Percentiles rank a stretch among this genome's conserved stretches.
phyloP scores from a whole-genome alignment of 2,888 invertebrate species.

The Malacosoma neustria region DNA sequence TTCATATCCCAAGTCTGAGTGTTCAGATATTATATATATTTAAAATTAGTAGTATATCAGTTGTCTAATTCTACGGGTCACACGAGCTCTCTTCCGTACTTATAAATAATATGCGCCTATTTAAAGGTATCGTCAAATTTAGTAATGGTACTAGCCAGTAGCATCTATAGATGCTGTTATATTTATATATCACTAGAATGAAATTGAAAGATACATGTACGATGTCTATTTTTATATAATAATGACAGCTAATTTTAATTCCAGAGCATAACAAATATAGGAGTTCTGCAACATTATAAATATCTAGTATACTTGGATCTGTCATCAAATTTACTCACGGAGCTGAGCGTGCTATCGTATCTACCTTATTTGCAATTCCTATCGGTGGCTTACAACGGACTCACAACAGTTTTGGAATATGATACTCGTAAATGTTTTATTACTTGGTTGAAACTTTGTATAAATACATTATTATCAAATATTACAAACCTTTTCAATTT shows the following conservation, averaged over 20 bases:
- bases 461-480: not conserved
- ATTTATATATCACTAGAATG: too few relatives aligned
- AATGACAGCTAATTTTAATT: slow-evolving; percentile 14
- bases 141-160: too few relatives aligned
- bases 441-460: slow-evolving; percentile 2
- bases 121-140: too few relatives aligned
- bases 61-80: too few relatives aligned
- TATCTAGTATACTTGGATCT: slow-evolving; percentile 77
- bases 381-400: slow-evolving; percentile 70
- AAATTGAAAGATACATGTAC: too few relatives aligned
- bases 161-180: too few relatives aligned
- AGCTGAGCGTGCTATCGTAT: slow-evolving; percentile 62
- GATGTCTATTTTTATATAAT: not conserved
- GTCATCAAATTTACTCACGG: slow-evolving; percentile 68
- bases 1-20: too few relatives aligned
- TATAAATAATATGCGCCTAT: too few relatives aligned
- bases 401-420: slow-evolving; percentile 69
- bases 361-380: slow-evolving; percentile 74
- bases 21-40: too few relatives aligned
- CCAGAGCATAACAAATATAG: slow-evolving; percentile 59
- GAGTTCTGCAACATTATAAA: slow-evolving; percentile 66
- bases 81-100: too few relatives aligned
- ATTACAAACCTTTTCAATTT: slow-evolving; percentile 14
- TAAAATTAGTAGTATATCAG: too few relatives aligned
- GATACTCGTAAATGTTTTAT: slow-evolving; percentile 50